Base-by-base conservation (phyloP, 1,140 invertebrate genomes). In the Leptopilina boulardi region DNA sequence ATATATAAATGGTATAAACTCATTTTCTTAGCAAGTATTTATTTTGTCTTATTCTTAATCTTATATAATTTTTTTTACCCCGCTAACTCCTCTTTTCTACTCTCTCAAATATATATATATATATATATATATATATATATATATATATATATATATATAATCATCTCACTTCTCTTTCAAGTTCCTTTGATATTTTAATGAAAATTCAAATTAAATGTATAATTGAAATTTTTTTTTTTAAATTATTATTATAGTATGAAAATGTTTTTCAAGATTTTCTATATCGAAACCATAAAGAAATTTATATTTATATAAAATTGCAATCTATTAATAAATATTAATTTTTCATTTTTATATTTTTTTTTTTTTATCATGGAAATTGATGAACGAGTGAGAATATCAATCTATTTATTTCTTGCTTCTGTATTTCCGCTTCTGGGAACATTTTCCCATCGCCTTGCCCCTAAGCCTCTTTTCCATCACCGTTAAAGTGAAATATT, bases 401-500 rank as follows among this genome's bases (percentile, higher is more conserved):
- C 34, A 54, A 19, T 19, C 51, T 54, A 54, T 54, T 54, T 54
- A 54, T 54, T n/a, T 18, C 18, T 21, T 54, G 51, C 51, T 6
- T 54, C 51, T 18, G 19, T 54, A 54, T 54, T 54, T 54, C 74
- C 73, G 72, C 66, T 66, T 13, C 79, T 70, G 44, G 71, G 72
- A 76, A 75, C 30, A 23, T 38, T 38, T 38, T 38, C 34, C 34
- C 34, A 38, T 38, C 19, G 13, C n/a, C 38, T 44, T 21, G 51
- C 51, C 51, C n/a, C 19, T 54, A 18, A 38, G 51, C 51, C 74
- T 77, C 56, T 81, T 72, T 78, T 78, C 77, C 70, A 78, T 81
- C 76, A 81, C 78, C 72, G 76, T 78, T 34, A 54, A 77, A 81
- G 74, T 78, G 74, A 80, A 54, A 54, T 80, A 71, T 77, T 80